phyloP scores from a whole-genome alignment of 2,888 invertebrate genomes.

The Acanthacorydalis orientalis region DNA sequence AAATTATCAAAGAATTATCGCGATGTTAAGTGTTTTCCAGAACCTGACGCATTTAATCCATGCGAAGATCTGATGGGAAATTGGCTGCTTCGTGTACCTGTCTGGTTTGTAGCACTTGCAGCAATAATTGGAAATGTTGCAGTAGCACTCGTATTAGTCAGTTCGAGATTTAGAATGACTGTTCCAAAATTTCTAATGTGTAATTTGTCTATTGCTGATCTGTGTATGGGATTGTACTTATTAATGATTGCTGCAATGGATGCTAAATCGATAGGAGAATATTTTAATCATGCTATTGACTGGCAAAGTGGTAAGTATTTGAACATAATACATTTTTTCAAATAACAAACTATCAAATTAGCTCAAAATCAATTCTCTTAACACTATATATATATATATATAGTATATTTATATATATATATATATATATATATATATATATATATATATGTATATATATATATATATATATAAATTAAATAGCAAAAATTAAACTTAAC shows the following conservation, averaged over 20 bases:
- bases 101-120: slow-evolving; percentile 40
- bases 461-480: too few relatives aligned
- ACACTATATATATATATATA: too few relatives aligned
- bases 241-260: slow-evolving; percentile 43
- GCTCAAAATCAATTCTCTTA: too few relatives aligned
- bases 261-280: slow-evolving; percentile 41
- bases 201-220: slow-evolving; percentile 48
- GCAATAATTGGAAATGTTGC: slow-evolving; percentile 46
- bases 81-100: slow-evolving; percentile 34
- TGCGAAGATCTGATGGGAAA: slow-evolving; percentile 49
- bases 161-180: slow-evolving; percentile 29
- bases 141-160: slow-evolving; percentile 39
- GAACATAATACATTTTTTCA: too few relatives aligned
- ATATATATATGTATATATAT: too few relatives aligned
- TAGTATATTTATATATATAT: too few relatives aligned
- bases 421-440: too few relatives aligned
- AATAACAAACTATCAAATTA: too few relatives aligned
- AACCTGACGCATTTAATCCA: slow-evolving; percentile 44
- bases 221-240: slow-evolving; percentile 47
- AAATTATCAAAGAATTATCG: neutral
- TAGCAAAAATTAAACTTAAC: too few relatives aligned
- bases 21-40: slow-evolving; percentile 30
- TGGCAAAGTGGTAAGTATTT: slow-evolving; percentile 40
- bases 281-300: slow-evolving; percentile 48
- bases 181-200: slow-evolving; percentile 45